phyloP scores from a whole-genome alignment of 1,140 invertebrate genomes.

The Charaxes varanes region DNA sequence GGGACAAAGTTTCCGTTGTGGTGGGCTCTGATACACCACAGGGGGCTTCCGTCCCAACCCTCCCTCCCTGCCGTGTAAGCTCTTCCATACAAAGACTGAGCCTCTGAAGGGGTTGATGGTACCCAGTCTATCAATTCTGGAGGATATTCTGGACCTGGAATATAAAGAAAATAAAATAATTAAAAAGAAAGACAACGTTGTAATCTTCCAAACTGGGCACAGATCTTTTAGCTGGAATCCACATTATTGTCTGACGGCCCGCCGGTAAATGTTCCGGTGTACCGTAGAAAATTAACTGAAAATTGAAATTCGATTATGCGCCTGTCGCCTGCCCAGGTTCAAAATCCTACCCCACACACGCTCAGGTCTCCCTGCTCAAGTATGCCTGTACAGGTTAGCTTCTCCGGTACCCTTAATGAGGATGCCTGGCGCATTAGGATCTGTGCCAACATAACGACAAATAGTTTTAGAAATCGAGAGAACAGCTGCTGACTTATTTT shows the following conservation, averaged over 20 bases:
- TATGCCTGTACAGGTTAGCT: too few species aligned
- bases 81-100: conserved; percentile 23
- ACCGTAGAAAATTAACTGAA: too few species aligned
- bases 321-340: too few species aligned
- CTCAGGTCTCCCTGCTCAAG: too few species aligned
- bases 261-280: too few species aligned
- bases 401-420: too few species aligned
- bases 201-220: neutral
- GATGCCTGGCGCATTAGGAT: too few species aligned
- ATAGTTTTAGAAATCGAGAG: too few species aligned
- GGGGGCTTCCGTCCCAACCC: conserved; percentile 53
- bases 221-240: neutral
- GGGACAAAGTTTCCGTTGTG: conserved; percentile 50
- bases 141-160: conserved; percentile 18
- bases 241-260: neutral
- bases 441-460: too few species aligned
- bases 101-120: conserved; percentile 26
- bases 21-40: conserved; percentile 55
- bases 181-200: neutral
- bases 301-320: too few species aligned
- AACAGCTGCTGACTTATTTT: too few species aligned
- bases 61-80: conserved; percentile 51
- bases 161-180: neutral
- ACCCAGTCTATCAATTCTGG: conserved; percentile 46
- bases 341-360: too few species aligned